Percentiles rank a stretch among this genome's conserved stretches.
phyloP scores from a whole-genome alignment of 1,140 invertebrate species.

The Dreissena rostriformis region DNA sequence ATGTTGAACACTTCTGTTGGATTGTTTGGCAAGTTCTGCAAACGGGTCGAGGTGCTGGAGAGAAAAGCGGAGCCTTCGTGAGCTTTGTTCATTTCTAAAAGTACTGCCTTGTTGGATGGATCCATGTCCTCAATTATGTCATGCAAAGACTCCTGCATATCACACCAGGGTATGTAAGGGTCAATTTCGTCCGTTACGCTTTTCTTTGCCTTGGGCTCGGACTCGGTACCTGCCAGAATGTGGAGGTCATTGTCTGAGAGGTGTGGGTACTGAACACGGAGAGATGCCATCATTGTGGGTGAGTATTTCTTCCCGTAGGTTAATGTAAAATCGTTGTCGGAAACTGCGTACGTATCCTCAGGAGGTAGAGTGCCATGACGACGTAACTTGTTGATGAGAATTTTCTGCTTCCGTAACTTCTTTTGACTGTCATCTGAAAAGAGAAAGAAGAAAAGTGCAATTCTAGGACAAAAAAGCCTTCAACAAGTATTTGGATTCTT shows the following conservation, averaged over 20 bases:
- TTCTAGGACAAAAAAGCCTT: no score
- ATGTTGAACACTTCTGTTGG: slow-evolving; percentile 76
- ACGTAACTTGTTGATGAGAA: slow-evolving; percentile 91
- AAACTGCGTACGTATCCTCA: slow-evolving; percentile 67
- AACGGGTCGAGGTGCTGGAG: no score
- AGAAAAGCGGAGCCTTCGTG: slow-evolving; percentile 71
- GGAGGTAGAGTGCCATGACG: slow-evolving; percentile 70
- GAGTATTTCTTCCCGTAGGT: not conserved
- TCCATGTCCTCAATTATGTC: slow-evolving; percentile 58
- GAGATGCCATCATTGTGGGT: slow-evolving; percentile 7
- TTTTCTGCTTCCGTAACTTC: slow-evolving; percentile 93
- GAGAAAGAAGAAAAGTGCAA: not conserved
- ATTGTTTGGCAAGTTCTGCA: slow-evolving; percentile 66
- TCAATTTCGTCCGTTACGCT: slow-evolving; percentile 5
- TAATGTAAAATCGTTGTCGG: slow-evolving; percentile 33
- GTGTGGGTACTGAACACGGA: slow-evolving; percentile 37
- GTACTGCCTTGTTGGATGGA: slow-evolving; percentile 55
- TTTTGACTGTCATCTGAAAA: slow-evolving; percentile 87
- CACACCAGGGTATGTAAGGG: slow-evolving; percentile 62
- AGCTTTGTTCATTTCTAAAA: slow-evolving; percentile 68
- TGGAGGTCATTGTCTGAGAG: slow-evolving; percentile 37
- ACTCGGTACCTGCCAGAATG: slow-evolving; percentile 11
- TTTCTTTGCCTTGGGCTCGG: not conserved
- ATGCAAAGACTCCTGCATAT: slow-evolving; percentile 54
- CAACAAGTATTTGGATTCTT: no score